Evolutionary conservation across 2,113 vertebrate genomes (phyloP).

Genomic region (Castor canadensis): DNA sequence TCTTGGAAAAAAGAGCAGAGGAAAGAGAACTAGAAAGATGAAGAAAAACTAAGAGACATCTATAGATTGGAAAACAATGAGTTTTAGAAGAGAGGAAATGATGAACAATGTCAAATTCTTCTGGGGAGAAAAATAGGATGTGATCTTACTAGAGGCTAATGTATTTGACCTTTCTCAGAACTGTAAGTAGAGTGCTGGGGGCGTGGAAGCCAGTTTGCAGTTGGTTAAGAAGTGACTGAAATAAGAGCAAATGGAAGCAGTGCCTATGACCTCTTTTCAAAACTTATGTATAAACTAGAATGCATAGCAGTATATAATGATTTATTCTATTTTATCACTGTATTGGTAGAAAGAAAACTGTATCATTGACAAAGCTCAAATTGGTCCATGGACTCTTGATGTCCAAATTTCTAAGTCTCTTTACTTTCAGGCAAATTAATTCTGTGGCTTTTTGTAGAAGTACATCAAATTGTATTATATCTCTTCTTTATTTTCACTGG

Average conservation of each 20-base stretch:
- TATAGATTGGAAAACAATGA: background rate
- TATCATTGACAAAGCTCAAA: background rate
- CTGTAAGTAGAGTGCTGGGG: background rate
- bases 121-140: background rate
- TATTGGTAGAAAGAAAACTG: background rate
- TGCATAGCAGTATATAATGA: background rate
- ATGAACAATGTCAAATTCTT: background rate
- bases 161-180: constrained; percentile 24
- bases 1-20: background rate
- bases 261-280: background rate
- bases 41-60: background rate
- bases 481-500: constrained; percentile 39
- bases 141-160: background rate
- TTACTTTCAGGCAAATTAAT: constrained; percentile 28
- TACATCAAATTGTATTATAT: background rate
- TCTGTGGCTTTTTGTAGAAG: background rate
- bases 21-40: background rate
- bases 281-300: background rate
- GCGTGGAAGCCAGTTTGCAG: background rate
- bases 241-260: background rate
- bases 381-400: background rate
- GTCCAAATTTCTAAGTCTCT: background rate
- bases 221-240: background rate
- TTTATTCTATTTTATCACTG: background rate
- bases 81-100: background rate